Conservation (phyloP, 2,797 vertebrate genomes). For the Hemibagrus guttatus region DNA sequence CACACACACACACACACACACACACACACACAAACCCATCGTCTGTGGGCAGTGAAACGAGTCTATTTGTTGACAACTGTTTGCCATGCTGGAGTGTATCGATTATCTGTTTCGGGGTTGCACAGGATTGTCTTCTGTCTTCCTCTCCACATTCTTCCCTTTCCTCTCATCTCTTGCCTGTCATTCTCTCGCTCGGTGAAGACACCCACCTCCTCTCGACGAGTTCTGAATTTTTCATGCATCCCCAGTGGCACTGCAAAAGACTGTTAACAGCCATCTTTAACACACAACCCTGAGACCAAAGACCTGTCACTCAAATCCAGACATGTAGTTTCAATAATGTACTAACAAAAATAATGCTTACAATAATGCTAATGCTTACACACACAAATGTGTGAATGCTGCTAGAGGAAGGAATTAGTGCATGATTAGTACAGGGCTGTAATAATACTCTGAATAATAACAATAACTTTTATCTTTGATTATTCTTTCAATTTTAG, state of each 20-base stretch:
- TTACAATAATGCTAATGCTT: neutral
- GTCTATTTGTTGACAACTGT: constrained; percentile 60
- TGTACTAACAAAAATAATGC: constrained; percentile 31
- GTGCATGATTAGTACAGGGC: neutral
- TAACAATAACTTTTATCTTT: neutral
- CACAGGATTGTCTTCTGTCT: constrained; percentile 31
- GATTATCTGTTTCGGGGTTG: constrained; percentile 48
- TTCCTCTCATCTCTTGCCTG: constrained; percentile 31
- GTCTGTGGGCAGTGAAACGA: constrained; percentile 49
- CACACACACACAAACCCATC: constrained; percentile 30
- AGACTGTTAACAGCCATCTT: constrained; percentile 55
- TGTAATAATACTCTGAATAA: neutral
- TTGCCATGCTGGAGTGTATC: constrained; percentile 51
- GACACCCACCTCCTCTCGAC: constrained; percentile 35
- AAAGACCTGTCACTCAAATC: constrained; percentile 39
- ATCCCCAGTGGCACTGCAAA: constrained; percentile 38
- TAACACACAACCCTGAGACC: constrained; percentile 49
- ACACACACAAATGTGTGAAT: constrained; percentile 1
- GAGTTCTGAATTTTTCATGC: constrained; percentile 54
- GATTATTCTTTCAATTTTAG: constrained; percentile 13
- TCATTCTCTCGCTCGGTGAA: constrained; percentile 15
- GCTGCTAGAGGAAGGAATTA: neutral
- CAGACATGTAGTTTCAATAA: constrained; percentile 47
- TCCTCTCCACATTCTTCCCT: constrained; percentile 25
- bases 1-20: constrained; percentile 13